These are phyloP conservation scores for Tapirus terrestris DNA, from an alignment of 2,113 vertebrate genomes.

Conservation along the genomic window DNA sequence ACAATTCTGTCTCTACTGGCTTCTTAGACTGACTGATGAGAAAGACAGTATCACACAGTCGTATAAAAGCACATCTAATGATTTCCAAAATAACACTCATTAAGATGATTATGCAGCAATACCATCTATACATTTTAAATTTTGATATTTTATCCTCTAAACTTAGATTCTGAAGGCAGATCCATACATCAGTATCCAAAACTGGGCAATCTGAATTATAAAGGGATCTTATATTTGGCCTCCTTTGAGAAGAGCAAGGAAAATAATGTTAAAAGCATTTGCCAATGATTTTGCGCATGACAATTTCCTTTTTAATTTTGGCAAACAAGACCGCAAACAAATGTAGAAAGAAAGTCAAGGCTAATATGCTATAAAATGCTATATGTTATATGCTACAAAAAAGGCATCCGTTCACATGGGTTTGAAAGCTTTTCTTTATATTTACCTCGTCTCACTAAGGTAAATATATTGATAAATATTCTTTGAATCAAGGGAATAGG, in stretches of 20 bases:
- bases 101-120: constrained; percentile 37
- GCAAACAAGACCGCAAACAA: background rate
- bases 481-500: background rate
- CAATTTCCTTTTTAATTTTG: background rate
- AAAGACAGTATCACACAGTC: background rate
- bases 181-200: background rate
- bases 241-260: background rate
- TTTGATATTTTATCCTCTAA: background rate
- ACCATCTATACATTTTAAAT: background rate
- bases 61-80: constrained; percentile 47
- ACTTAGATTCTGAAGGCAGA: constrained; percentile 3
- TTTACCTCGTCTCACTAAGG: background rate
- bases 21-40: background rate
- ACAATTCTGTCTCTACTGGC: constrained; percentile 6
- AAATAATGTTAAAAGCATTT: background rate
- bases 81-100: constrained; percentile 44
- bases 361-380: background rate
- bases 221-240: background rate
- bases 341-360: background rate
- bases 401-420: background rate
- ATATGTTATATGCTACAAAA: background rate
- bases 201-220: background rate
- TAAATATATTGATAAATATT: background rate
- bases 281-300: background rate
- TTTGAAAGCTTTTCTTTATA: background rate